Percentiles rank a stretch among this genome's conserved stretches.
These are phyloP conservation scores for Chiloscyllium plagiosum DNA, from an alignment of 2,113 vertebrate genomes.

Conservation along the genomic window DNA sequence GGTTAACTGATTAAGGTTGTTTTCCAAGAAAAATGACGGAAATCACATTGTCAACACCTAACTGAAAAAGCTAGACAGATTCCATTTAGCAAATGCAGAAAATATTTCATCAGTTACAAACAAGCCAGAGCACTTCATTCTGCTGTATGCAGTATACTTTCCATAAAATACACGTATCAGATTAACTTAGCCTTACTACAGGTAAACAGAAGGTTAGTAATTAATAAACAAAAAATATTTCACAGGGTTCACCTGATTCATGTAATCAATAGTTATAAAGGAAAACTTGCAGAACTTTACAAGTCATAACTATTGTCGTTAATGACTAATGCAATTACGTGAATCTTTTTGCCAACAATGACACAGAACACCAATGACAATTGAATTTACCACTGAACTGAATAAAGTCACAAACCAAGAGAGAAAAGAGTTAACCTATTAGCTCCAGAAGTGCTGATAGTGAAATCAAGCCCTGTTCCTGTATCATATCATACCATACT, in stretches of 20 bases:
- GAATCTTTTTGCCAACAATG: background rate
- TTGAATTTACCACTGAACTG: background rate
- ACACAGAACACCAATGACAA: background rate
- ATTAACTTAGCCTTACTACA: background rate
- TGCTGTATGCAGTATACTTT: background rate
- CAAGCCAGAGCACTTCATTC: background rate
- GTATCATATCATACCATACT: background rate
- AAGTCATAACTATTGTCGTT: background rate
- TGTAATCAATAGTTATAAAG: background rate
- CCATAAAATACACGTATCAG: background rate
- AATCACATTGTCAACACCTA: background rate
- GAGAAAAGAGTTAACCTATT: background rate
- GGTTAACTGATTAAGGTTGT: background rate
- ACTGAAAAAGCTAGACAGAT: background rate
- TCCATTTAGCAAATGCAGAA: background rate
- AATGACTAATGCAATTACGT: background rate
- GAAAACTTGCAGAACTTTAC: background rate
- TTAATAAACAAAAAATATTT: background rate
- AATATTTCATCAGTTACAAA: conserved; percentile 6
- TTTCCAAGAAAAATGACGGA: conserved; percentile 18
- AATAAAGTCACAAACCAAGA: background rate
- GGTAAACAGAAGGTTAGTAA: background rate
- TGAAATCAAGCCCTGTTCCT: background rate
- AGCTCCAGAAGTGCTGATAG: background rate
- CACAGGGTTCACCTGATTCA: background rate